phyloP scores from a whole-genome alignment of 2,797 vertebrate genomes.

The Hoplostethus atlanticus region DNA sequence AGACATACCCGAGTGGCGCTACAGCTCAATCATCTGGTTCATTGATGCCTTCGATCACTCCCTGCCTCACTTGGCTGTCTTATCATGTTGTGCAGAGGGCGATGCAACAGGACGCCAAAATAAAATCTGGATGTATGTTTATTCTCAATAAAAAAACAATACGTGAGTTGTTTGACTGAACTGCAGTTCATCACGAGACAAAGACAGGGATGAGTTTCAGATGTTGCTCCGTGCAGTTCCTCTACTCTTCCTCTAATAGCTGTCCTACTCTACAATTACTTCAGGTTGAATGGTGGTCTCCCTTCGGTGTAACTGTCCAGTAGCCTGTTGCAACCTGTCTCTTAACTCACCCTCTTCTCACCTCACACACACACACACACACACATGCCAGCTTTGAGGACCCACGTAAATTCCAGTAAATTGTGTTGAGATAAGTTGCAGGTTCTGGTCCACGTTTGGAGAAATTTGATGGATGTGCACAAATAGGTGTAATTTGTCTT shows the following conservation, averaged over 20 bases:
- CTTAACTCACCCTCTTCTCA: conserved; percentile 21
- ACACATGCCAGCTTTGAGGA: conserved; percentile 1
- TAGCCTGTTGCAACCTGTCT: conserved; percentile 57
- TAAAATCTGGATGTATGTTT: no score
- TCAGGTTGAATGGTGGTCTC: conserved; percentile 29
- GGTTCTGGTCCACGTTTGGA: conserved; percentile 4
- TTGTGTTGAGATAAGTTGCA: not conserved
- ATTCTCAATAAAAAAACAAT: no score
- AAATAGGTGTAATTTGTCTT: conserved; percentile 11
- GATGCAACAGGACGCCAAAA: no score
- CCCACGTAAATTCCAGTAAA: conserved; percentile 2
- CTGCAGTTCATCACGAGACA: conserved; percentile 8
- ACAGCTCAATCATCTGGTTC: no score
- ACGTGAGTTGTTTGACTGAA: no score
- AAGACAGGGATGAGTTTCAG: conserved; percentile 24
- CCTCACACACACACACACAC: not conserved
- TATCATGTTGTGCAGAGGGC: no score
- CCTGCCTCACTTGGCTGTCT: no score
- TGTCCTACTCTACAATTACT: conserved; percentile 50
- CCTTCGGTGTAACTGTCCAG: conserved; percentile 23
- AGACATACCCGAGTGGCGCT: no score
- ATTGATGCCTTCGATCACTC: no score
- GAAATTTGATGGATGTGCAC: conserved; percentile 10
- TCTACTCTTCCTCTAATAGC: conserved; percentile 42
- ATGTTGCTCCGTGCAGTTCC: conserved; percentile 31